phyloP scores from a whole-genome alignment of 2,797 vertebrate genomes.

The Atherinosoma microstoma region DNA sequence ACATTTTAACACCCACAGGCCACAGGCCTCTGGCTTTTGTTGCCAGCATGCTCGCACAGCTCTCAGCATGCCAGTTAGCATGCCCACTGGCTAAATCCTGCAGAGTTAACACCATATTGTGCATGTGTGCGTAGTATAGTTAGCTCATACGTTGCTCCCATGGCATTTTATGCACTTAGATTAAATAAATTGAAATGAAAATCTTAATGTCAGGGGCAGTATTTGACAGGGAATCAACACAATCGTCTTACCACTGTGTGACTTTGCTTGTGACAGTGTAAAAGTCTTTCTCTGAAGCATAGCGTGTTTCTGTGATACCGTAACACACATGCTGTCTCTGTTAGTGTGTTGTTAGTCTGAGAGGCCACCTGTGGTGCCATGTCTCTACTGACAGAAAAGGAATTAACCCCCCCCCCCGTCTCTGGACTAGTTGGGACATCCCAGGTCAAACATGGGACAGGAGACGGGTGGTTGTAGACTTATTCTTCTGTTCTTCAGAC shows the following conservation, averaged over 20 bases:
- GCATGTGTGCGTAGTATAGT: slow-evolving; percentile 4
- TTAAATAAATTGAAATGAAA: neutral
- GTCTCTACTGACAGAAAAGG: slow-evolving; percentile 68
- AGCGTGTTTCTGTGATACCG: slow-evolving; percentile 15
- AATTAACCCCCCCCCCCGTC: slow-evolving; percentile 23
- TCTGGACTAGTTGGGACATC: slow-evolving; percentile 63
- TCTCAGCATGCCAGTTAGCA: slow-evolving; percentile 57
- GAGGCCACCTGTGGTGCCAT: slow-evolving; percentile 69
- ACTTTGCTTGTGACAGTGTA: slow-evolving; percentile 7
- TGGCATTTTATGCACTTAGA: slow-evolving; percentile 8
- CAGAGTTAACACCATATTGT: slow-evolving; percentile 31
- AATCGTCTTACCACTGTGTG: neutral
- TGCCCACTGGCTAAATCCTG: slow-evolving; percentile 11
- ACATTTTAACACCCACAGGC: slow-evolving; percentile 65
- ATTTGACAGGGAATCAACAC: slow-evolving; percentile 9
- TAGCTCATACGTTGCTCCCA: slow-evolving; percentile 5
- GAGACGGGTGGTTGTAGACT: slow-evolving; percentile 56
- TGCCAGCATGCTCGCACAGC: slow-evolving; percentile 44
- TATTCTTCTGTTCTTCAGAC: slow-evolving; percentile 20
- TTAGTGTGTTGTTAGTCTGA: slow-evolving; percentile 30
- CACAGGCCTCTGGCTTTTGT: slow-evolving; percentile 58
- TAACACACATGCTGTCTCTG: slow-evolving; percentile 37
- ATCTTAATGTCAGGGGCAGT: neutral
- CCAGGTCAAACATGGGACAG: slow-evolving; percentile 20
- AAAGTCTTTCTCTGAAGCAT: slow-evolving; percentile 16